Percentiles rank a stretch among this genome's conserved stretches.
Evolutionary conservation across 2,888 invertebrate genomes (phyloP).

Genomic region (Diaphora mendica): DNA sequence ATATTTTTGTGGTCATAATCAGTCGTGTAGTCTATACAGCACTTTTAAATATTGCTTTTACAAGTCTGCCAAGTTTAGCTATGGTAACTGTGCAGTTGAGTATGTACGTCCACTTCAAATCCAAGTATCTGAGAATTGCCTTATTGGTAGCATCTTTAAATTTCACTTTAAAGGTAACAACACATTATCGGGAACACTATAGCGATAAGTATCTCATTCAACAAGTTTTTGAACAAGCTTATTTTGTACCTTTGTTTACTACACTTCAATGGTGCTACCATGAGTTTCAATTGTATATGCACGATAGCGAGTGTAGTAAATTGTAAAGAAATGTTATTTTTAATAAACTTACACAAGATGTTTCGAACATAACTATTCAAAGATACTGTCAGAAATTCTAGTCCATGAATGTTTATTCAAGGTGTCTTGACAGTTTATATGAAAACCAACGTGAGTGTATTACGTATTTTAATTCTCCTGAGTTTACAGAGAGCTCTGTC

Average conservation of each 20-base stretch:
- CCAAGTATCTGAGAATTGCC: neutral
- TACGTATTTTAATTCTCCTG: neutral
- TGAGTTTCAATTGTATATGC: neutral
- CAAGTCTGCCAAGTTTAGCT: neutral
- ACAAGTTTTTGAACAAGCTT: constrained; percentile 25
- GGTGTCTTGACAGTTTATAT: neutral
- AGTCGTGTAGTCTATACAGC: neutral
- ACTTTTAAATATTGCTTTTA: neutral
- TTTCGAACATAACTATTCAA: neutral
- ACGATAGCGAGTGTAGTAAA: neutral
- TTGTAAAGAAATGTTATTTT: neutral
- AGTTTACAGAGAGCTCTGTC: no score
- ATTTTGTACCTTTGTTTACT: constrained; percentile 7
- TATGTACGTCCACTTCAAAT: neutral
- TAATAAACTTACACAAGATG: neutral
- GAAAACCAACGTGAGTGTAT: neutral
- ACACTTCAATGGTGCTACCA: neutral
- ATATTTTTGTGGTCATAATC: neutral
- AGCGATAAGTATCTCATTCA: constrained; percentile 25
- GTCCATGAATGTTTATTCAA: neutral
- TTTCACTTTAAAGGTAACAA: constrained; percentile 13
- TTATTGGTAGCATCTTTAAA: constrained; percentile 4
- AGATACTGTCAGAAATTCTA: neutral
- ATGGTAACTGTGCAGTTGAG: neutral
- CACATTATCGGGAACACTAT: constrained; percentile 20